Conservation (phyloP, 2,888 invertebrate genomes). For the Thera britannica region DNA sequence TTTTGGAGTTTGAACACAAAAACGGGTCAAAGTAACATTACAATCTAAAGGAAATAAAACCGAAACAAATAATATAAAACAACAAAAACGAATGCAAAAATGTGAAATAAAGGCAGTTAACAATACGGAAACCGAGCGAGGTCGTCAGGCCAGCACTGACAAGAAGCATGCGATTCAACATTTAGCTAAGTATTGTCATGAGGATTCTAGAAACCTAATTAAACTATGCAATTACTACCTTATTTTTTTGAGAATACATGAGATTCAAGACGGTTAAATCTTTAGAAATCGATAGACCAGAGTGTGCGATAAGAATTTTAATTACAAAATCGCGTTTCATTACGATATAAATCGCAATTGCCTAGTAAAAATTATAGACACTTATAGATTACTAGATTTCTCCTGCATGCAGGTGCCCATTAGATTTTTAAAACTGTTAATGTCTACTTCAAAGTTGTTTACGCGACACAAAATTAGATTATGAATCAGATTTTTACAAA, state of each 20-base stretch:
- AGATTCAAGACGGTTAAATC: too few relatives aligned
- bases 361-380: too few relatives aligned
- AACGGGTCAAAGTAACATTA: neutral
- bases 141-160: constrained; percentile 40
- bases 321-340: too few relatives aligned
- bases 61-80: neutral
- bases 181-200: constrained; percentile 31
- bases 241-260: too few relatives aligned
- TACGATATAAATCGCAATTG: too few relatives aligned
- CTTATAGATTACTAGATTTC: too few relatives aligned
- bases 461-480: constrained; percentile 21
- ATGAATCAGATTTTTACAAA: constrained; percentile 30
- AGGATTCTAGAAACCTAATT: neutral
- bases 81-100: constrained; percentile 8
- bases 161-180: constrained; percentile 39
- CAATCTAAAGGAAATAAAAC: neutral
- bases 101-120: constrained; percentile 23
- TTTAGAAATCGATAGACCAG: too few relatives aligned
- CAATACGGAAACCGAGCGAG: constrained; percentile 49
- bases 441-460: constrained; percentile 16
- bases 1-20: neutral
- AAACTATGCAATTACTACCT: neutral
- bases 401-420: neutral
- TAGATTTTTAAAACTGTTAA: neutral
- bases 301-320: too few relatives aligned